Percentiles rank a stretch among this genome's conserved stretches.
Conservation (phyloP, 1,140 invertebrate genomes). For the Gryllus bimaculatus region DNA sequence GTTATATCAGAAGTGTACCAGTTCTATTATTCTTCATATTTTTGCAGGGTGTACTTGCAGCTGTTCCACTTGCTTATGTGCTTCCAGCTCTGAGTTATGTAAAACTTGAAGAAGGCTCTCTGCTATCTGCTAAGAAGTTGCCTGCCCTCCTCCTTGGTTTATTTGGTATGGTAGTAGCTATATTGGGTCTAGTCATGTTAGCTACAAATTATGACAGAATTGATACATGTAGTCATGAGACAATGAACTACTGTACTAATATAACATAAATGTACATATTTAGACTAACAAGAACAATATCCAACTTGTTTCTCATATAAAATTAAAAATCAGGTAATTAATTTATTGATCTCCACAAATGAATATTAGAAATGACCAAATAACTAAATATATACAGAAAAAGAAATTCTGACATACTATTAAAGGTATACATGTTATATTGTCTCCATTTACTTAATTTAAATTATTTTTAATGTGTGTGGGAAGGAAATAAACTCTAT, state of each 20-base stretch:
- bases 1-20: not conserved
- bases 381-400: no score
- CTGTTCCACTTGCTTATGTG: conserved; percentile 76
- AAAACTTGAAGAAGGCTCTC: conserved; percentile 59
- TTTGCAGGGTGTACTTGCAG: conserved; percentile 66
- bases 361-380: no score
- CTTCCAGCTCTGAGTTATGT: conserved; percentile 73
- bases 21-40: not conserved
- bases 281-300: no score
- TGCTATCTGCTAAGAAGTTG: conserved; percentile 59
- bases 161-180: conserved; percentile 62
- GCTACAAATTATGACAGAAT: conserved; percentile 40
- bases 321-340: no score
- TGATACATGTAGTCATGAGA: conserved; percentile 51
- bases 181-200: conserved; percentile 48
- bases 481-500: no score
- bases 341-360: no score
- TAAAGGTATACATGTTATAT: no score
- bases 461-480: no score
- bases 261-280: not conserved
- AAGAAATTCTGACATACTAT: no score
- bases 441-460: no score
- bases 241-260: not conserved
- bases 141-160: conserved; percentile 58
- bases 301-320: no score